Evolutionary conservation across 2,888 invertebrate species (phyloP).

Genomic region (Penaeus monodon): DNA sequence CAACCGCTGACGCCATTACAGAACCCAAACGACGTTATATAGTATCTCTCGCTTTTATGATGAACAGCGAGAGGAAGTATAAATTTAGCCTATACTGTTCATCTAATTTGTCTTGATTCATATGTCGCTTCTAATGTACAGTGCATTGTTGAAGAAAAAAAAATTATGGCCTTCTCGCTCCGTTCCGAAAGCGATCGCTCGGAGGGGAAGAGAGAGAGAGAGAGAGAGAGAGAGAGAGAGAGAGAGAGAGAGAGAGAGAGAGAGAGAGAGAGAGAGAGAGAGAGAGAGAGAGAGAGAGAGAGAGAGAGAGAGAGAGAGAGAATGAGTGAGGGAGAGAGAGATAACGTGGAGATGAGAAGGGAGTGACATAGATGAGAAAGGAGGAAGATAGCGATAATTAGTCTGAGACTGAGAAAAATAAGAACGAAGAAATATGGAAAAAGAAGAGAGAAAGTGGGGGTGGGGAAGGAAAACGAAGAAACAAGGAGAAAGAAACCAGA

Average conservation of each 20-base stretch:
- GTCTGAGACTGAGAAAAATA: not conserved
- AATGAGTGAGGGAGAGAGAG: too few species aligned
- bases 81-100: conserved; percentile 40
- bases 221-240: too few species aligned
- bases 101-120: conserved; percentile 55
- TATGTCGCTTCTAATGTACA: conserved; percentile 48
- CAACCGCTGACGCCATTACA: not conserved
- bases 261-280: too few species aligned
- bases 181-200: conserved; percentile 8
- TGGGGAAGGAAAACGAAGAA: too few species aligned
- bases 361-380: too few species aligned
- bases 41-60: not conserved
- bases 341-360: too few species aligned
- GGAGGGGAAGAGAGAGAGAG: too few species aligned
- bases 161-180: conserved; percentile 3
- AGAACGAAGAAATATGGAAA: not conserved
- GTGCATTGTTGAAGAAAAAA: conserved; percentile 35
- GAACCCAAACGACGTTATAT: not conserved
- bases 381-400: too few species aligned
- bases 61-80: conserved; percentile 24
- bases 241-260: too few species aligned
- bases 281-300: too few species aligned
- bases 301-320: too few species aligned
- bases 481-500: too few species aligned
- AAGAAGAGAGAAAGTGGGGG: not conserved